These are phyloP conservation scores for Phyllostomus discolor DNA, from an alignment of 2,113 vertebrate species.

Conservation along the genomic window DNA sequence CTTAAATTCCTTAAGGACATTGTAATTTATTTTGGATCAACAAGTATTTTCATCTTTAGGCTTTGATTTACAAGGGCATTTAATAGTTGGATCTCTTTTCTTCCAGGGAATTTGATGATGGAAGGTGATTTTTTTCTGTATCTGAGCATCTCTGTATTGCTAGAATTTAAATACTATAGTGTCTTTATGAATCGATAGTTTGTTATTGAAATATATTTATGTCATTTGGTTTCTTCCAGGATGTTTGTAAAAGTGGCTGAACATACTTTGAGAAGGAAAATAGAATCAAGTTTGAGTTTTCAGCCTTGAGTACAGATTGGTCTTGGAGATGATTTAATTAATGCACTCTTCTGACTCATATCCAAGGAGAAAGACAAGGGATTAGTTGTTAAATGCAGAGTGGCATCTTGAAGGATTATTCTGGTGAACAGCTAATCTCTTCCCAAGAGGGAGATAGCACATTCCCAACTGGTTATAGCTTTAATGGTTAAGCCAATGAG, in stretches of 20 bases:
- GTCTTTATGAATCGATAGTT: background rate
- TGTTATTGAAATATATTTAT: slow-evolving; percentile 34
- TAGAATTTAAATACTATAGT: background rate
- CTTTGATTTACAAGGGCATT: background rate
- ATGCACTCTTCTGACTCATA: background rate
- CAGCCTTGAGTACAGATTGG: slow-evolving; percentile 38
- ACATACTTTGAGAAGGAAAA: slow-evolving; percentile 31
- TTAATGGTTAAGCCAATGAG: background rate
- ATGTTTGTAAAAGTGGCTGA: background rate
- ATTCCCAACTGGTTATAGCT: background rate
- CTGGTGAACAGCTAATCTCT: background rate
- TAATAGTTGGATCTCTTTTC: background rate
- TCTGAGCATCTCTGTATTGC: background rate
- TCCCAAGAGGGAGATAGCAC: background rate
- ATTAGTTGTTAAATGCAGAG: background rate
- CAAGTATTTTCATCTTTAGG: background rate
- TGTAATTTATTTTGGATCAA: background rate
- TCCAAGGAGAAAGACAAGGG: background rate
- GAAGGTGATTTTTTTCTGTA: background rate
- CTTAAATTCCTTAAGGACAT: background rate
- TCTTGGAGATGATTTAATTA: slow-evolving; percentile 40
- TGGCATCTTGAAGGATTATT: background rate
- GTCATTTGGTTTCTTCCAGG: slow-evolving; percentile 13
- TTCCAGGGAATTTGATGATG: background rate
- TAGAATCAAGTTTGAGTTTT: slow-evolving; percentile 28